Evolutionary conservation across 2,797 vertebrate species (phyloP).

Genomic region (Microhierax caerulescens): DNA sequence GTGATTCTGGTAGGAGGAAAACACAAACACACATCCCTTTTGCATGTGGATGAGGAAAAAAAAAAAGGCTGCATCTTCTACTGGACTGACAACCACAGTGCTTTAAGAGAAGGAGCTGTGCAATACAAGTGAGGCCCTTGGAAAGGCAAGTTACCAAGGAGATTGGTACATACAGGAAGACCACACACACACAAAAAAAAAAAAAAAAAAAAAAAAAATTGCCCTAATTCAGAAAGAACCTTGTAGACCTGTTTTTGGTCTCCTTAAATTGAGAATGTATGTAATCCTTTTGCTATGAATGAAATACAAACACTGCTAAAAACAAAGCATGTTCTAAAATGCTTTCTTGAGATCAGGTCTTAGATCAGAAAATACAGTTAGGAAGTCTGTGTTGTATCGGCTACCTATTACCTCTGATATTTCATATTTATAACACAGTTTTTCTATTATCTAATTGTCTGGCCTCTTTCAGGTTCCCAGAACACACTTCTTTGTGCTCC

Average conservation of each 20-base stretch:
- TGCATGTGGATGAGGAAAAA: not conserved
- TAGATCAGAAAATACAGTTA: not conserved
- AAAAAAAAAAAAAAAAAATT: not conserved
- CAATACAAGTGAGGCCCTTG: not conserved
- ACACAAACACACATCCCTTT: not conserved
- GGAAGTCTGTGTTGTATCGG: not conserved
- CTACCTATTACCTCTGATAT: not conserved
- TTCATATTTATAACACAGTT: not conserved
- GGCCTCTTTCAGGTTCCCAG: conserved; percentile 4
- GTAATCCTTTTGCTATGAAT: not conserved
- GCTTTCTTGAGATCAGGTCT: not conserved
- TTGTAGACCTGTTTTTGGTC: not conserved
- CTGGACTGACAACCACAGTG: not conserved
- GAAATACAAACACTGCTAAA: not conserved
- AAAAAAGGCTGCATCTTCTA: not conserved
- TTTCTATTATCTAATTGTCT: not conserved
- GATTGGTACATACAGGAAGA: not conserved
- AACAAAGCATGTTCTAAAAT: not conserved
- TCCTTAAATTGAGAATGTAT: not conserved
- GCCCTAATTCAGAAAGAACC: not conserved
- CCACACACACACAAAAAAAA: not conserved
- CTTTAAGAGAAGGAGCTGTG: not conserved
- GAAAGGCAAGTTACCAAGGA: not conserved
- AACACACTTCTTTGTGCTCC: not conserved
- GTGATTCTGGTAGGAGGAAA: not conserved